Base-by-base conservation (phyloP, 2,113 vertebrate genomes). In the Larimichthys polyactis region DNA sequence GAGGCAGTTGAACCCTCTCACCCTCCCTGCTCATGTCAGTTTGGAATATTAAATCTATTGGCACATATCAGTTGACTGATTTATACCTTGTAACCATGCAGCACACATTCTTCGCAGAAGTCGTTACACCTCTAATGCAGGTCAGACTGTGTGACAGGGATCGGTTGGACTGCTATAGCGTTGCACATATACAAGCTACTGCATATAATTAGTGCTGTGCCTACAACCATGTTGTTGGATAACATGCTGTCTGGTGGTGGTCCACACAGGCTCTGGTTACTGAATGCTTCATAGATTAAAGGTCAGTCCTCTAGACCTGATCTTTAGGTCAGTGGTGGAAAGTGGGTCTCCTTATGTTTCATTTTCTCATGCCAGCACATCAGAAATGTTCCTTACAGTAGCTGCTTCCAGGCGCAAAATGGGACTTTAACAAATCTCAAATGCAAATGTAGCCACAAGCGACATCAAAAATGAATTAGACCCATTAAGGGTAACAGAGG, bases 181-280 rank as follows among this genome's bases (percentile, higher is more conserved):
- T 20, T 66, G 44, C 73, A 36, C 57, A 52, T 11, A 20, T 59
- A 85, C 69, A 73, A 54, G 75, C 82, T 77, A 68, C 80, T 80
- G 78, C 87, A 70, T 89, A 70, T 70, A 70, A 58, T 87, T 87
- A 84, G 71, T 71, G 72, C 83, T 32, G 86, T 64, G 74, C 70
- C 71, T 49, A 12, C 46, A 43, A 43, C 36, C 32, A 1, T 64
- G 72, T 36, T 72, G 58, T 29, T 62, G 58, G 75, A 49, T 40
- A 55, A 22, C 68, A 16, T 11, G 22, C 15, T 46, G 71, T 63
- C 64, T 66, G 68, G 29, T 55, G 78, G 73, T 73, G 86, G 83
- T 85, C 86, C 60, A 27, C 40, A 27, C 49, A 6, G 66, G 87
- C 82, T 93, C 87, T 79, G 71, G 83, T 92, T 91, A 79, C 92